Evolutionary conservation across 2,797 vertebrate species (phyloP).

Genomic region (Chelidonichthys spinosus): DNA sequence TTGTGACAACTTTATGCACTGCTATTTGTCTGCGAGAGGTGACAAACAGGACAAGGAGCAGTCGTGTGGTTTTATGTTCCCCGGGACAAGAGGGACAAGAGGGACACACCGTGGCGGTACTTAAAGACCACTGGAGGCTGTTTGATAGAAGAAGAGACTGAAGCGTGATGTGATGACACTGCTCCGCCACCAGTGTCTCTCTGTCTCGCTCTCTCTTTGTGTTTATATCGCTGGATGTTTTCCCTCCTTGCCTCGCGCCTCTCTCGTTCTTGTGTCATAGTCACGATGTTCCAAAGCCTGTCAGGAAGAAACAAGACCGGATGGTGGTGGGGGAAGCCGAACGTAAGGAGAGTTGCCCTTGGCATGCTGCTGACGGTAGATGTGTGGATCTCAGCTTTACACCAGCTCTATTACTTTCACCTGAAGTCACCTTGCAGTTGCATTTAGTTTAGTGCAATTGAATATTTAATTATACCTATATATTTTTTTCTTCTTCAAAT

Average conservation of each 20-base stretch:
- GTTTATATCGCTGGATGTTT: conserved; percentile 14
- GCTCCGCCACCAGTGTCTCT: conserved; percentile 19
- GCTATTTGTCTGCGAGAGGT: conserved; percentile 42
- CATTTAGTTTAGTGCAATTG: background rate
- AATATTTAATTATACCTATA: too few species aligned
- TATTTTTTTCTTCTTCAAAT: too few species aligned
- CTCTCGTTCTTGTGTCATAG: conserved; percentile 15
- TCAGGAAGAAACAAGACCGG: conserved; percentile 8
- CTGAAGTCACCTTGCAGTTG: background rate
- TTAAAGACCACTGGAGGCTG: conserved; percentile 45
- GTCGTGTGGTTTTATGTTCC: conserved; percentile 45
- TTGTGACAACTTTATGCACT: conserved; percentile 37
- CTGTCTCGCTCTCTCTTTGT: background rate
- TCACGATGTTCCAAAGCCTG: conserved; percentile 25
- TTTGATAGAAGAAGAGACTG: conserved; percentile 23
- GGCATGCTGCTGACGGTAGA: background rate
- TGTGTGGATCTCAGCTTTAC: conserved; percentile 8
- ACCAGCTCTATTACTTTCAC: background rate
- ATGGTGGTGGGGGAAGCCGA: background rate
- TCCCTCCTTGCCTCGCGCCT: conserved; percentile 1
- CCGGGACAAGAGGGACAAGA: conserved; percentile 38
- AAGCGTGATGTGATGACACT: conserved; percentile 48
- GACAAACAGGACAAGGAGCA: conserved; percentile 26
- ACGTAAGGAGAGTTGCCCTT: background rate
- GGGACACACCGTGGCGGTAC: conserved; percentile 25